Conservation (phyloP, 2,888 invertebrate species). For the Mimas tiliae region DNA sequence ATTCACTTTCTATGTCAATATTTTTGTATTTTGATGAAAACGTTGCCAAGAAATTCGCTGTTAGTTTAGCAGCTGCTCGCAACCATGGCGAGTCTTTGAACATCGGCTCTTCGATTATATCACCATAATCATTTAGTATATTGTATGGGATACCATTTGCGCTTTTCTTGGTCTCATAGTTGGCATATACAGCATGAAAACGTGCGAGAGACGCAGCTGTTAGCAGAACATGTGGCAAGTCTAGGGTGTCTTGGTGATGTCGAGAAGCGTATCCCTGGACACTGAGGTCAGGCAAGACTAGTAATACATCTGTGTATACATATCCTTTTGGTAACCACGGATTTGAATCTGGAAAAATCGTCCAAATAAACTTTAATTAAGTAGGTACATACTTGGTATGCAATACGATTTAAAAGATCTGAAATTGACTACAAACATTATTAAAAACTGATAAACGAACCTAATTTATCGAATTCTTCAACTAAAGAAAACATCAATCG, state of each 20-base stretch:
- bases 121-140: constrained; percentile 49
- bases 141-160: constrained; percentile 41
- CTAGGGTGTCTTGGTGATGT: constrained; percentile 48
- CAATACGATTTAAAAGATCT: too few species aligned
- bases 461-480: constrained; percentile 50
- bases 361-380: neutral
- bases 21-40: constrained; percentile 55
- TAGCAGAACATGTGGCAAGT: constrained; percentile 54
- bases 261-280: constrained; percentile 56
- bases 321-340: constrained; percentile 62
- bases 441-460: neutral
- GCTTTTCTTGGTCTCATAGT: constrained; percentile 55
- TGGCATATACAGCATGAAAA: constrained; percentile 68
- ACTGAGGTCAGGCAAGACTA: constrained; percentile 70
- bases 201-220: constrained; percentile 56
- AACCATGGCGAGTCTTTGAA: constrained; percentile 62
- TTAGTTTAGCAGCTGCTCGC: constrained; percentile 59
- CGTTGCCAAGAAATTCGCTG: constrained; percentile 52
- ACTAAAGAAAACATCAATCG: constrained; percentile 58
- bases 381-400: too few species aligned
- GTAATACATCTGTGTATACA: constrained; percentile 55
- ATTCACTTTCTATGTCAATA: constrained; percentile 49
- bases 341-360: constrained; percentile 46
- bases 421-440: too few species aligned
- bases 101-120: constrained; percentile 53